These are phyloP conservation scores for Drosophila virilis DNA, from an alignment of 1,140 invertebrate species.

Conservation along the genomic window DNA sequence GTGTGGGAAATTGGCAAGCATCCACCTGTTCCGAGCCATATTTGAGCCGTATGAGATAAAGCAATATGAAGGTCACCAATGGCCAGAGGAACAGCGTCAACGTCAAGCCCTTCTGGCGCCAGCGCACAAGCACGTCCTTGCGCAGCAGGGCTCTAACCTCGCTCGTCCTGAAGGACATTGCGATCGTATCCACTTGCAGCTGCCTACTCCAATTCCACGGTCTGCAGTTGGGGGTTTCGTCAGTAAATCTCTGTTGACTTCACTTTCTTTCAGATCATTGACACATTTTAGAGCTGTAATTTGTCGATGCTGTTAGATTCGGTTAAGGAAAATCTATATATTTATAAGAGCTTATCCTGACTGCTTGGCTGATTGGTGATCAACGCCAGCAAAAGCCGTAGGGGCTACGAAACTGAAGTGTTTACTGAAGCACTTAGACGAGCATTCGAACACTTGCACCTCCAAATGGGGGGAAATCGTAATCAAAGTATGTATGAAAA, in stretches of 20 bases:
- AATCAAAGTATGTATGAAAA: no score
- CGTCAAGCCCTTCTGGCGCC: conserved; percentile 76
- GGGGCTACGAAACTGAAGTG: no score
- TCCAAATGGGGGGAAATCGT: no score
- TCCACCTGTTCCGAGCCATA: conserved; percentile 66
- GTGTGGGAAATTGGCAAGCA: conserved; percentile 86
- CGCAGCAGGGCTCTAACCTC: conserved; percentile 77
- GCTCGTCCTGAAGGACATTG: conserved; percentile 57
- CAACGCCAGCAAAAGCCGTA: no score
- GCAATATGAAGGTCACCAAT: conserved; percentile 70
- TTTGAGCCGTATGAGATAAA: conserved; percentile 78
- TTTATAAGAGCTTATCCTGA: no score
- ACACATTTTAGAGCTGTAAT: conserved; percentile 1
- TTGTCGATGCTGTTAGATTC: no score
- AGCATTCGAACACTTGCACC: no score
- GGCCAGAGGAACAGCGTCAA: conserved; percentile 70
- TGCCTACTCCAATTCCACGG: background rate
- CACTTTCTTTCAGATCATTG: background rate
- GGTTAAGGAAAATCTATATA: no score
- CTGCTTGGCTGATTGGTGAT: no score
- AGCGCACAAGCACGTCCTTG: conserved; percentile 78
- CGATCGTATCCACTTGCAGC: conserved; percentile 7
- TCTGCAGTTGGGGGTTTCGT: background rate
- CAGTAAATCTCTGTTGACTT: background rate
- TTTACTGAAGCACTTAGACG: no score